phyloP scores from a whole-genome alignment of 2,113 vertebrate species.

The Lonchura striata region DNA sequence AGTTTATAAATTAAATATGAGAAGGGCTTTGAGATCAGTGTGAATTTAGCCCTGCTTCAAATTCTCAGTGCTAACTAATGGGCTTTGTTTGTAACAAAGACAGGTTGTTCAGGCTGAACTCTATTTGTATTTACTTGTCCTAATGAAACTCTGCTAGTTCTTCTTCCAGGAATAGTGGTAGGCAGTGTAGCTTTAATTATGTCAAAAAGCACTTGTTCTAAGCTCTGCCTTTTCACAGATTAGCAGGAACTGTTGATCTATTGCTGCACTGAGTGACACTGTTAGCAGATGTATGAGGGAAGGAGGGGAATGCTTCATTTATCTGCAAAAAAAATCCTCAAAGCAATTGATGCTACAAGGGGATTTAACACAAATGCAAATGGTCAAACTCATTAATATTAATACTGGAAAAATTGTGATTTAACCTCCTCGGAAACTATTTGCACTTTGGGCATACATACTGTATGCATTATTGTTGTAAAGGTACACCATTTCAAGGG shows the following conservation, averaged over 20 bases:
- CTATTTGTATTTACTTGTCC: slow-evolving; percentile 46
- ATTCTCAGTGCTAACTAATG: background rate
- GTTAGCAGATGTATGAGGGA: background rate
- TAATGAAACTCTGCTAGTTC: background rate
- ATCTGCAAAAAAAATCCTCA: slow-evolving; percentile 13
- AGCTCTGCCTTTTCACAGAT: slow-evolving; percentile 9
- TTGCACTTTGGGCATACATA: background rate
- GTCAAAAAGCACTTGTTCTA: background rate
- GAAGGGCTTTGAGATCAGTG: background rate
- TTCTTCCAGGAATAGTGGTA: slow-evolving; percentile 22
- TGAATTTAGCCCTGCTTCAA: slow-evolving; percentile 4
- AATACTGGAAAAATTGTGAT: slow-evolving; percentile 4
- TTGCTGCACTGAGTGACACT: background rate
- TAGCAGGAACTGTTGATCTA: slow-evolving; percentile 3
- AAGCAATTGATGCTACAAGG: background rate
- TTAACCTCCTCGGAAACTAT: slow-evolving; percentile 10
- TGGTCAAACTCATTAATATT: slow-evolving; percentile 25
- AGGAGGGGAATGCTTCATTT: slow-evolving; percentile 1
- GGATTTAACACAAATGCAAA: background rate
- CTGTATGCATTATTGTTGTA: background rate
- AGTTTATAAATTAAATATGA: slow-evolving; percentile 58
- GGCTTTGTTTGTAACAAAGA: slow-evolving; percentile 46
- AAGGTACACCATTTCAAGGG: background rate
- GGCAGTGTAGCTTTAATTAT: slow-evolving; percentile 29
- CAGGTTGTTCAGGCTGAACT: slow-evolving; percentile 4